phyloP scores from a whole-genome alignment of 2,113 vertebrate species.

The Pomatorhinus ruficollis region DNA sequence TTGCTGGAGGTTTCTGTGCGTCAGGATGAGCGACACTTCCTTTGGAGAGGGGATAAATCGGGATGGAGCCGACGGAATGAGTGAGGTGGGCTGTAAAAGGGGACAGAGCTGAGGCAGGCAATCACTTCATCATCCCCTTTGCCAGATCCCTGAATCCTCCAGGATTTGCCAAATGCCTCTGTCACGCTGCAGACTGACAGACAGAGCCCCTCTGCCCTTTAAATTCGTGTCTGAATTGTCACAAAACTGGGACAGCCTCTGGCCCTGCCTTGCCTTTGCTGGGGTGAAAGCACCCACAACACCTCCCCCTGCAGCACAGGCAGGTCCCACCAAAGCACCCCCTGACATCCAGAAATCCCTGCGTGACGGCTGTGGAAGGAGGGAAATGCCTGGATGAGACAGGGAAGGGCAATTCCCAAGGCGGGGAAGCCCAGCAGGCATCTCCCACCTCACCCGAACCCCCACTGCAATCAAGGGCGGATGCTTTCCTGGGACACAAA shows the following conservation, averaged over 20 bases:
- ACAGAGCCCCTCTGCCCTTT: background rate
- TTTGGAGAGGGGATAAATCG: rapidly evolving
- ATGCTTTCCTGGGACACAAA: background rate
- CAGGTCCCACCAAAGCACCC: background rate
- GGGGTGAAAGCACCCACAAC: background rate
- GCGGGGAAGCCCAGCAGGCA: background rate
- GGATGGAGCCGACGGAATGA: background rate
- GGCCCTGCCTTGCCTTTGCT: background rate
- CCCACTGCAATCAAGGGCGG: rapidly evolving
- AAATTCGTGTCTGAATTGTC: rapidly evolving
- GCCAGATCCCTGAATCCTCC: background rate
- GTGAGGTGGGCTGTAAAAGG: background rate
- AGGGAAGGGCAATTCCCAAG: background rate
- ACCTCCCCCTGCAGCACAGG: rapidly evolving
- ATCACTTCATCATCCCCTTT: rapidly evolving
- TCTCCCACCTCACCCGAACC: background rate
- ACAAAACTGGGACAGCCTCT: rapidly evolving
- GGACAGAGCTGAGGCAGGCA: background rate
- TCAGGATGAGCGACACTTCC: background rate
- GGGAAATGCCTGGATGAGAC: background rate
- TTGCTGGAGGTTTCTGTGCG: background rate
- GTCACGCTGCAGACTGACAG: rapidly evolving
- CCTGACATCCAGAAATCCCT: background rate
- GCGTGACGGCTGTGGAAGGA: background rate
- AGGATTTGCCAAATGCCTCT: background rate